A percentile compares a stretch with the other conserved stretches of the same genome.
These are phyloP conservation scores for Microdon myrmicae DNA, from an alignment of 2,888 invertebrate genomes.

Conservation along the genomic window DNA sequence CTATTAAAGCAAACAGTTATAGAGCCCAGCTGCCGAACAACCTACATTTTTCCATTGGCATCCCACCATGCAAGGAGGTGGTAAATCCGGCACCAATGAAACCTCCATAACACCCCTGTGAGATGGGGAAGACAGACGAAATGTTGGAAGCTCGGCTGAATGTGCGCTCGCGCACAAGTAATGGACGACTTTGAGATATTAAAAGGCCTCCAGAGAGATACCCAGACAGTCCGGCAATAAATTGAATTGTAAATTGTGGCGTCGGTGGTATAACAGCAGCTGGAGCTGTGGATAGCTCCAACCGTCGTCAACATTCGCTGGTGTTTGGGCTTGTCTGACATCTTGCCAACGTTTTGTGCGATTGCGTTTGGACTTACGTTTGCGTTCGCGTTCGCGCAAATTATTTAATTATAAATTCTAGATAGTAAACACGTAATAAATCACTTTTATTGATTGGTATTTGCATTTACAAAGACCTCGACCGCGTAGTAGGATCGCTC, in stretches of 20 bases:
- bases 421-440: conserved; percentile 44
- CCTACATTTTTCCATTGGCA: conserved; percentile 30
- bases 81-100: too few species aligned
- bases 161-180: conserved; percentile 13
- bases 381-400: conserved; percentile 32
- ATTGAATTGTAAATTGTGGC: conserved; percentile 45
- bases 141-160: too few species aligned
- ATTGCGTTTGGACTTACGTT: conserved; percentile 16
- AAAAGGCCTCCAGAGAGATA: conserved; percentile 34
- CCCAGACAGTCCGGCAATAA: conserved; percentile 29
- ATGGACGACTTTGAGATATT: conserved; percentile 32
- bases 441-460: conserved; percentile 46
- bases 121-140: too few species aligned
- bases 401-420: conserved; percentile 51
- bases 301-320: too few species aligned
- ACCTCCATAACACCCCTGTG: background rate
- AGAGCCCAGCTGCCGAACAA: too few species aligned
- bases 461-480: conserved; percentile 28
- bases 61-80: conserved; percentile 17
- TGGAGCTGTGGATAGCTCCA: conserved; percentile 5
- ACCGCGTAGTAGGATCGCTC: background rate
- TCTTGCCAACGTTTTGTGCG: too few species aligned
- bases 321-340: too few species aligned
- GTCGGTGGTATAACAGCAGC: conserved; percentile 29
- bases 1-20: conserved; percentile 48